Percentiles rank a stretch among this genome's conserved stretches.
Conservation (phyloP, 2,113 vertebrate genomes). For the Potamarius usumacintae region DNA sequence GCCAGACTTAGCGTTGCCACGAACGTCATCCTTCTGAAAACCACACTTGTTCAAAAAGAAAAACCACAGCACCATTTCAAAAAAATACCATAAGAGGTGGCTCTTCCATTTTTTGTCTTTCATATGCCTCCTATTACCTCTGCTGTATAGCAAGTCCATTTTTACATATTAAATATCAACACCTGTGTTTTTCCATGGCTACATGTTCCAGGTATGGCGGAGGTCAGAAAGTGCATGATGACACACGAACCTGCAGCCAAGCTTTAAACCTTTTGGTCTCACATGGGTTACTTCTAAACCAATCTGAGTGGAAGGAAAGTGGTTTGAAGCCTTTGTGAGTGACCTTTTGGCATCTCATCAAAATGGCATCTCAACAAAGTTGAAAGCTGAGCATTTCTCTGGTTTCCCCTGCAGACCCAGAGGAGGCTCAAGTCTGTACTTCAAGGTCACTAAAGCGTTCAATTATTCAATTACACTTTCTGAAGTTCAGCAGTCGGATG, state of each 20-base stretch:
- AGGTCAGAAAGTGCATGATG: background rate
- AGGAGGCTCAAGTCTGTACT: background rate
- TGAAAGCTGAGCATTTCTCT: background rate
- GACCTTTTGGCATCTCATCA: background rate
- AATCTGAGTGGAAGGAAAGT: background rate
- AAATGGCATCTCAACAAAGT: background rate
- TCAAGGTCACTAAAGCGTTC: background rate
- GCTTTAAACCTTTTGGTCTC: no score
- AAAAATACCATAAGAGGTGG: slow-evolving; percentile 7
- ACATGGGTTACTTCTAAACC: background rate
- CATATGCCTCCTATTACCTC: slow-evolving; percentile 2
- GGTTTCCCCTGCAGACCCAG: background rate
- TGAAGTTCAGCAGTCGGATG: background rate
- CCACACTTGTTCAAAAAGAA: slow-evolving; percentile 34
- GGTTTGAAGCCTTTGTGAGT: background rate
- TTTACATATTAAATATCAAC: background rate
- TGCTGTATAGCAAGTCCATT: background rate
- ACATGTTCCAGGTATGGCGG: background rate
- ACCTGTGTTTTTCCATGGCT: background rate
- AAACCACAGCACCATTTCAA: slow-evolving; percentile 24
- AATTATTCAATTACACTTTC: background rate
- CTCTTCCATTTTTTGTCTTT: slow-evolving; percentile 21
- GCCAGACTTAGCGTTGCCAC: background rate
- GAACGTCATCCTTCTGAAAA: slow-evolving; percentile 9
- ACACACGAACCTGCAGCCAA: background rate